Conservation (phyloP, 2,797 vertebrate species). For the Hypotaenidia okinawae region DNA sequence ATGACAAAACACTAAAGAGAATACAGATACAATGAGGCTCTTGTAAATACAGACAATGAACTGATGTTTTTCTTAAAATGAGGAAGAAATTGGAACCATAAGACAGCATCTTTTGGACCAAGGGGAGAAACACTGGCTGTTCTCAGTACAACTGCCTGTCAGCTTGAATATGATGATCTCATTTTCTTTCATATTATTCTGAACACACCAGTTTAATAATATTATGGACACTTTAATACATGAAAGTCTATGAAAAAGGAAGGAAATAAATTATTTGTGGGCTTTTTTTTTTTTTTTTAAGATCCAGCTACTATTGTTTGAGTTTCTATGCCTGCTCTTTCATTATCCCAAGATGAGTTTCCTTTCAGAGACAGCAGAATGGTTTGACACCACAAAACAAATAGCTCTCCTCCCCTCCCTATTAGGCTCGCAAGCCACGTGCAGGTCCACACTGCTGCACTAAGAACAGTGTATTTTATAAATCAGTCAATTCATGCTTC, state of each 20-base stretch:
- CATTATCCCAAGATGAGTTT: constrained; percentile 65
- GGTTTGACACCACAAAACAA: constrained; percentile 59
- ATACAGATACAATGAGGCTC: neutral
- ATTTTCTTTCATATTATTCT: constrained; percentile 29
- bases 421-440: constrained; percentile 40
- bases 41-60: neutral
- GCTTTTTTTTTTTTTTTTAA: constrained; percentile 2
- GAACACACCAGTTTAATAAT: constrained; percentile 36
- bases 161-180: neutral
- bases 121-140: neutral
- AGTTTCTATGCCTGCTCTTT: constrained; percentile 53
- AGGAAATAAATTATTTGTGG: constrained; percentile 57
- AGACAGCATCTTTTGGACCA: neutral
- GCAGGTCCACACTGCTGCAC: constrained; percentile 34
- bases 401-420: constrained; percentile 44
- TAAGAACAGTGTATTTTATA: constrained; percentile 17
- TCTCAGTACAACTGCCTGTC: neutral
- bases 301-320: constrained; percentile 35
- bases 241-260: constrained; percentile 19
- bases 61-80: neutral
- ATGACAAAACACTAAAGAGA: neutral
- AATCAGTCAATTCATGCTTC: constrained; percentile 50
- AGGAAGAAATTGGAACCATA: neutral
- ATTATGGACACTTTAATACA: neutral
- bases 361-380: constrained; percentile 63